Base-by-base conservation (phyloP, 1,140 invertebrate genomes). In the Caenorhabditis tropicalis region DNA sequence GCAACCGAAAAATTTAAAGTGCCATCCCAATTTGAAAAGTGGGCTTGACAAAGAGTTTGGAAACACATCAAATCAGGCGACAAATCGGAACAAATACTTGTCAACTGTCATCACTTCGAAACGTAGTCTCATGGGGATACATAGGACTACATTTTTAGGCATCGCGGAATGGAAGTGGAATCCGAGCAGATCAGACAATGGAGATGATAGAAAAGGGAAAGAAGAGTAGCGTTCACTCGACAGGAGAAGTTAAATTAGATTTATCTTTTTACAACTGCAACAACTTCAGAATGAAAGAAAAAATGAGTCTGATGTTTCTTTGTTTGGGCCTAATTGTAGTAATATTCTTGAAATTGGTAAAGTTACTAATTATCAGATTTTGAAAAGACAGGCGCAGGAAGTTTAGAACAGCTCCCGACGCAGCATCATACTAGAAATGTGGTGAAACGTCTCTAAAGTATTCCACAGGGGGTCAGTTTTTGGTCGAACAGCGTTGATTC, bases 71-170 rank as follows among this genome's bases (percentile, higher is more conserved):
- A 74, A 74, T 74, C 65, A 74, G 65, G n/a, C 36, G 33, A 74
- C 65, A 74, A 74, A 74, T 74, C 65, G 58, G 21, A 36, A n/a
- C 31, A 31, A 36, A 65, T 36, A 27, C 65, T 31, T 46, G 36
- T 74, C 65, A 74, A 74, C 65, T 74, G 65, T 74, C 65, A 74
- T 39, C 65, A 46, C 65, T 74, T 19, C 36, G 10, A 24, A 43
- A 43, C n/a, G 24, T 36, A 36, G 58, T 74, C 65, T 43, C 33
- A 9, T n/a, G 65, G 65, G 65, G 24, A 7, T 36, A 4, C 3
- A 31, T 16, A 65, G 58, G 19, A 65, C 58, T 65, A 65, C 58
- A 65, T 36, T 29, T 56, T 10, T 56, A 9, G 21, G 24, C 10
- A 27, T 24, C 10, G 12, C 21, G 21, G 24, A 24, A 56, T 10